Evolutionary conservation across 2,888 invertebrate species (phyloP).

Genomic region (Seladonia tumulorum): DNA sequence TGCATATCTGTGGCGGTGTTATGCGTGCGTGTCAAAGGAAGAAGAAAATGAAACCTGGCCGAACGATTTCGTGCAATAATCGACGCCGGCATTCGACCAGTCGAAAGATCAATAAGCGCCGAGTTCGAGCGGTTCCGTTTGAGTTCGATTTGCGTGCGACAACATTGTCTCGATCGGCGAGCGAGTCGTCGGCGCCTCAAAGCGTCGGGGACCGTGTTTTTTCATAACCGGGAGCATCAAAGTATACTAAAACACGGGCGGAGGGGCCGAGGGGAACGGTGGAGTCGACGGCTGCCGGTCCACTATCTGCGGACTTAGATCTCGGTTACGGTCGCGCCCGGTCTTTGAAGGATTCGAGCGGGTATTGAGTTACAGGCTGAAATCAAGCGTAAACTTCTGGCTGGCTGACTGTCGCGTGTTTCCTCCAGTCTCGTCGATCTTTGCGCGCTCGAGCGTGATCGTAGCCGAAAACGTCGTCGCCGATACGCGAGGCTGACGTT

Average conservation of each 20-base stretch:
- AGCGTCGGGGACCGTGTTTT: background rate
- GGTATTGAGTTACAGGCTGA: constrained; percentile 52
- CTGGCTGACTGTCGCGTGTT: constrained; percentile 40
- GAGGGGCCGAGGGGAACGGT: background rate
- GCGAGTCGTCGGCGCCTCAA: constrained; percentile 18
- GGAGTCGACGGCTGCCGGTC: background rate
- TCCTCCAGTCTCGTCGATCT: constrained; percentile 13
- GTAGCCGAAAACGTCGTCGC: constrained; percentile 25
- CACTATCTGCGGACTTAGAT: constrained; percentile 50
- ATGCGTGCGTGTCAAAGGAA: too few species aligned
- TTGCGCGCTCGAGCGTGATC: constrained; percentile 14
- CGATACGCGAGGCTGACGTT: constrained; percentile 6
- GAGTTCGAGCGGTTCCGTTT: background rate
- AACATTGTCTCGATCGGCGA: background rate
- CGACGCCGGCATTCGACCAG: background rate
- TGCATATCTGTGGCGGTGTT: too few species aligned
- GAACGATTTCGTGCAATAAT: background rate
- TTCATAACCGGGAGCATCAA: constrained; percentile 16
- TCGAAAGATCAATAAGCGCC: background rate
- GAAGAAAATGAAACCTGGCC: too few species aligned
- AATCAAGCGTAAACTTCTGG: constrained; percentile 53
- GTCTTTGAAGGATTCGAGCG: constrained; percentile 31
- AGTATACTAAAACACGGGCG: background rate
- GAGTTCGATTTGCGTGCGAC: background rate
- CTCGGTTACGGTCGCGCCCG: constrained; percentile 23